phyloP scores from a whole-genome alignment of 2,888 invertebrate genomes.

The Buathra laborator region DNA sequence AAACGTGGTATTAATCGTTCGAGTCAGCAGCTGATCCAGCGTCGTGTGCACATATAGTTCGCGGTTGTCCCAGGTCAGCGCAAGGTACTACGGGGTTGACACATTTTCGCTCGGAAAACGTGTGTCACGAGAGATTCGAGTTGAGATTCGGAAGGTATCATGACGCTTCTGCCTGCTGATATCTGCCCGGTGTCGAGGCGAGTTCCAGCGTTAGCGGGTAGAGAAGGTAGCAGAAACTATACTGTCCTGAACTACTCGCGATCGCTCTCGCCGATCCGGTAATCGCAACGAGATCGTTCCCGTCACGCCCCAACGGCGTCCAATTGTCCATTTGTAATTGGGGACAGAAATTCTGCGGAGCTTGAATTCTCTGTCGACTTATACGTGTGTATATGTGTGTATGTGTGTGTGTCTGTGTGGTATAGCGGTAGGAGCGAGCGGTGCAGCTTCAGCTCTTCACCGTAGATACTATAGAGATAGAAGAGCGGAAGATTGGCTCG shows the following conservation, averaged over 20 bases:
- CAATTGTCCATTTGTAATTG: slow-evolving; percentile 83
- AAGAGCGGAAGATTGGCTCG: slow-evolving; percentile 53
- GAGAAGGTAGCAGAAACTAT: slow-evolving; percentile 57
- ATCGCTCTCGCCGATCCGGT: slow-evolving; percentile 78
- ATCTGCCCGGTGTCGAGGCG: slow-evolving; percentile 30
- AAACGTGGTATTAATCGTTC: slow-evolving; percentile 63
- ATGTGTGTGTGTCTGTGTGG: not conserved
- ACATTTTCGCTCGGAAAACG: slow-evolving; percentile 65
- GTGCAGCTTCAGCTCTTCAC: slow-evolving; percentile 11
- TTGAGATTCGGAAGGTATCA: slow-evolving; percentile 67
- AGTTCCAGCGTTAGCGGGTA: slow-evolving; percentile 1
- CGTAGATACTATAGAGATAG: slow-evolving; percentile 30
- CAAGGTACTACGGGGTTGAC: slow-evolving; percentile 55
- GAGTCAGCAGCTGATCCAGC: slow-evolving; percentile 63
- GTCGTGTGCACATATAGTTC: slow-evolving; percentile 18
- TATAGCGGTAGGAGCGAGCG: not conserved
- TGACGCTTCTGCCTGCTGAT: slow-evolving; percentile 57
- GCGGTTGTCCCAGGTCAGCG: slow-evolving; percentile 42
- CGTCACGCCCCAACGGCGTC: slow-evolving; percentile 81
- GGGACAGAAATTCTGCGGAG: slow-evolving; percentile 81
- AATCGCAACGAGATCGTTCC: slow-evolving; percentile 77
- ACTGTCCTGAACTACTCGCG: slow-evolving; percentile 58
- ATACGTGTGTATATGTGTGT: slow-evolving; percentile 6
- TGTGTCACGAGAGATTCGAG: slow-evolving; percentile 68
- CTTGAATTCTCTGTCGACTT: slow-evolving; percentile 76